These are phyloP conservation scores for Cheilosia urbana DNA, from an alignment of 2,888 invertebrate species.

Conservation along the genomic window DNA sequence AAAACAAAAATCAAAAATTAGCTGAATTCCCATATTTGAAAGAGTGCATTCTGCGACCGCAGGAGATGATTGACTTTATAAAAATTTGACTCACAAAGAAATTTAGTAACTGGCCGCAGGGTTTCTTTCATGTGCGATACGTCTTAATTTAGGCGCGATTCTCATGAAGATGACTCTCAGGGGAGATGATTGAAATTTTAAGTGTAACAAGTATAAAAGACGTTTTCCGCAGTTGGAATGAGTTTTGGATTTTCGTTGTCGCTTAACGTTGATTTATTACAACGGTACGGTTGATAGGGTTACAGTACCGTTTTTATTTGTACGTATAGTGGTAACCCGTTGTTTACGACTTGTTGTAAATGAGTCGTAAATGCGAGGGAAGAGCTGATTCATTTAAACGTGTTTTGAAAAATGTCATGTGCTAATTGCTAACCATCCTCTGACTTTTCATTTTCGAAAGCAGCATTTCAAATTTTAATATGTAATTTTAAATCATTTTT, in stretches of 20 bases:
- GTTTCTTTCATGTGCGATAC: neutral
- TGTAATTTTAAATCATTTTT: neutral
- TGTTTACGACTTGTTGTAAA: too few relatives aligned
- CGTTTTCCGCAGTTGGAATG: neutral
- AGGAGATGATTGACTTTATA: slow-evolving; percentile 31
- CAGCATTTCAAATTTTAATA: too few relatives aligned
- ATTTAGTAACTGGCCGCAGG: slow-evolving; percentile 11
- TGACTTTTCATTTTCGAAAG: too few relatives aligned
- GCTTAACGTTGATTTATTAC: neutral
- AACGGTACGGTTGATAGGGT: too few relatives aligned
- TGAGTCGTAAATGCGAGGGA: too few relatives aligned
- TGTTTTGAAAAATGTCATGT: too few relatives aligned
- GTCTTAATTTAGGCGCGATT: slow-evolving; percentile 17
- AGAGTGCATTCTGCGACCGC: neutral
- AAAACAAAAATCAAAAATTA: neutral
- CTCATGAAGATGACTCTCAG: neutral
- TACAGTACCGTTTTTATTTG: too few relatives aligned
- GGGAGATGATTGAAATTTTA: neutral
- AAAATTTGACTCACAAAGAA: slow-evolving; percentile 2
- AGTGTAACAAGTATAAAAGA: neutral
- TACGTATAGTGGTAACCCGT: too few relatives aligned
- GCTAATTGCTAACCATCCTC: too few relatives aligned
- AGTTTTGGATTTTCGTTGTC: neutral
- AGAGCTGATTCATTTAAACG: too few relatives aligned
- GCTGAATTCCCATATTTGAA: slow-evolving; percentile 1